These are phyloP conservation scores for Lasioglossum villosulum DNA, from an alignment of 2,888 invertebrate genomes.

Conservation along the genomic window DNA sequence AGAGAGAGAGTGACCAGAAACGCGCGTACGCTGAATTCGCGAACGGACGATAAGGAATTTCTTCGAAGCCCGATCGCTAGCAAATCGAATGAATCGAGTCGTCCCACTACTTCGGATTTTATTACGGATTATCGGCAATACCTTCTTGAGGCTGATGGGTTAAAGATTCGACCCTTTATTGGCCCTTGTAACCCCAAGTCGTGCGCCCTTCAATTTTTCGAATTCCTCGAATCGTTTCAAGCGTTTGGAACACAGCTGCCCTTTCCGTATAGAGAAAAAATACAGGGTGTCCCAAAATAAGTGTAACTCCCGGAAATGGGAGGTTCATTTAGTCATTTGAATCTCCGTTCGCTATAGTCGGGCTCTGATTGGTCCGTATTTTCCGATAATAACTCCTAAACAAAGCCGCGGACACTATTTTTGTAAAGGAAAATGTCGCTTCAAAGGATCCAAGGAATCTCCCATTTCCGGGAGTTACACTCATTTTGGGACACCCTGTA, in stretches of 20 bases:
- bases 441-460: no score
- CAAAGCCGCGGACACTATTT: no score
- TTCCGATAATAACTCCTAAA: no score
- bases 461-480: no score
- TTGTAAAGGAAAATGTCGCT: no score
- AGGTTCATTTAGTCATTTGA: no score
- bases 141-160: background rate
- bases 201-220: background rate
- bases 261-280: background rate
- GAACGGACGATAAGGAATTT: background rate
- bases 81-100: background rate
- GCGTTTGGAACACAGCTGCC: background rate
- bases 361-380: no score
- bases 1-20: background rate
- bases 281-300: no score
- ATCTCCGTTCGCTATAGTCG: no score
- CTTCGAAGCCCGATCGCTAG: background rate
- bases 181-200: background rate
- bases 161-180: background rate
- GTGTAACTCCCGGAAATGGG: no score
- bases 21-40: background rate
- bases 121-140: slow-evolving; percentile 1
- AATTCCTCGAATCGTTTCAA: background rate
- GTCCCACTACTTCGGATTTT: background rate
- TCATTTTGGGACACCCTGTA: no score